A percentile compares a stretch with the other conserved stretches of the same genome.
Evolutionary conservation across 2,888 invertebrate species (phyloP).

Genomic region (Drosophila neoperkinsi): DNA sequence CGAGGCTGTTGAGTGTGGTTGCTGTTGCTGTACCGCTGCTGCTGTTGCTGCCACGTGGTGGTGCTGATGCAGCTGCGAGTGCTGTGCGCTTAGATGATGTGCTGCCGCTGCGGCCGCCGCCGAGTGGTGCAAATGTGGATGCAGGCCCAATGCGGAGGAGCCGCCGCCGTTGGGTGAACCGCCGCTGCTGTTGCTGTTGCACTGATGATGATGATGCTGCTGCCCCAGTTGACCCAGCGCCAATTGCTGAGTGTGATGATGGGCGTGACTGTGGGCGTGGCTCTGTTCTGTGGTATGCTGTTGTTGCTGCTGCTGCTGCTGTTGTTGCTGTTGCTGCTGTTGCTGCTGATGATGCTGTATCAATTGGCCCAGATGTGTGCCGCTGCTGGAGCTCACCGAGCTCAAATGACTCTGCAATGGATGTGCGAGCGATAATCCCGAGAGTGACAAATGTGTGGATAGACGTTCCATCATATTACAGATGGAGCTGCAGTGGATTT

Average conservation of each 20-base stretch:
- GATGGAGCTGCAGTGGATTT: constrained; percentile 52
- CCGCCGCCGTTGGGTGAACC: constrained; percentile 69
- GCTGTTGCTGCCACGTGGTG: constrained; percentile 56
- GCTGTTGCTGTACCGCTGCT: constrained; percentile 51
- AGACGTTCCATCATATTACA: constrained; percentile 85
- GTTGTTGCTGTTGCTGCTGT: constrained; percentile 73
- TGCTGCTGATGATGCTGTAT: constrained; percentile 70
- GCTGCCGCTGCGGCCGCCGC: constrained; percentile 60
- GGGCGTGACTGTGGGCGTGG: constrained; percentile 57
- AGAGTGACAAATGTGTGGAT: constrained; percentile 84
- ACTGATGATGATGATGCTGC: constrained; percentile 76
- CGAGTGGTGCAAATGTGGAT: constrained; percentile 61
- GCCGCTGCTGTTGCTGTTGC: constrained; percentile 70
- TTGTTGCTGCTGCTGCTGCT: constrained; percentile 74
- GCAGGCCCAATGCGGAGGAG: constrained; percentile 55
- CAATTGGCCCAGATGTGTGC: constrained; percentile 75
- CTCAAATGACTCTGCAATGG: constrained; percentile 84
- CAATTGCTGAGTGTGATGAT: constrained; percentile 81
- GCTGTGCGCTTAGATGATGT: constrained; percentile 61
- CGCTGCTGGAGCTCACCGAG: constrained; percentile 72
- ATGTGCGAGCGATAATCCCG: constrained; percentile 85
- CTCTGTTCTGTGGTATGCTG: constrained; percentile 71
- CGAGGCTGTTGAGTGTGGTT: constrained; percentile 49
- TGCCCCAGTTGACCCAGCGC: constrained; percentile 77
- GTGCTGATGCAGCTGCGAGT: constrained; percentile 68